Percentiles rank a stretch among this genome's conserved stretches.
Conservation (phyloP, 1,140 invertebrate species). For the Achatina immaculata region DNA sequence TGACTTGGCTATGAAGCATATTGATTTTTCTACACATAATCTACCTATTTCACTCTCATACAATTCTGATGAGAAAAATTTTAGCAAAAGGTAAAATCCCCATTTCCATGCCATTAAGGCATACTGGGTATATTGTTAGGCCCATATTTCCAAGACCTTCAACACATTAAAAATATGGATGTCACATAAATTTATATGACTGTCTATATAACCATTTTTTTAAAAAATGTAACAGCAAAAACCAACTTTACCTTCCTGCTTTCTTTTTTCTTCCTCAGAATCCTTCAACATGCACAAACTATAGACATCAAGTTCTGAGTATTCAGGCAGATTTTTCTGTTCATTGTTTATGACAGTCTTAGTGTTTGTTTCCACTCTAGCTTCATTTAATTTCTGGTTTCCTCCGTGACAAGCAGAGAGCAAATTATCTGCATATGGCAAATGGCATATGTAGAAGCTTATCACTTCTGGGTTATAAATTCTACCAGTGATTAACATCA, state of each 20-base stretch:
- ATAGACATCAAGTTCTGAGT: slow-evolving; percentile 15
- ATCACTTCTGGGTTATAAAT: neutral
- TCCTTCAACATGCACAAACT: slow-evolving; percentile 24
- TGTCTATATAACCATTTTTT: neutral
- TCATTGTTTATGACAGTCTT: neutral
- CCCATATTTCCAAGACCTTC: too few species aligned
- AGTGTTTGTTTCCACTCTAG: neutral
- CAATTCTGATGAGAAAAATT: too few species aligned
- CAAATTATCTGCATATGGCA: neutral
- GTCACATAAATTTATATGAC: neutral
- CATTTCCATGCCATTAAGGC: too few species aligned
- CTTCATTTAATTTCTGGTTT: neutral
- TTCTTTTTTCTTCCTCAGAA: neutral
- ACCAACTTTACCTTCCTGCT: slow-evolving; percentile 11
- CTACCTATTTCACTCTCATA: too few species aligned
- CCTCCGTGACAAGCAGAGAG: neutral
- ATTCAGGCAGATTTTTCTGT: neutral
- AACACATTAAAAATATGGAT: too few species aligned
- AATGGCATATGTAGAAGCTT: neutral
- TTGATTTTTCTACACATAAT: neutral
- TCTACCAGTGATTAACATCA: neutral
- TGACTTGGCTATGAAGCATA: neutral
- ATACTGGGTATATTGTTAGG: too few species aligned
- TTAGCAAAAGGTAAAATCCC: too few species aligned
- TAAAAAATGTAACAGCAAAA: neutral